Base-by-base conservation (phyloP, 2,797 vertebrate species). In the Onychomys torridus region DNA sequence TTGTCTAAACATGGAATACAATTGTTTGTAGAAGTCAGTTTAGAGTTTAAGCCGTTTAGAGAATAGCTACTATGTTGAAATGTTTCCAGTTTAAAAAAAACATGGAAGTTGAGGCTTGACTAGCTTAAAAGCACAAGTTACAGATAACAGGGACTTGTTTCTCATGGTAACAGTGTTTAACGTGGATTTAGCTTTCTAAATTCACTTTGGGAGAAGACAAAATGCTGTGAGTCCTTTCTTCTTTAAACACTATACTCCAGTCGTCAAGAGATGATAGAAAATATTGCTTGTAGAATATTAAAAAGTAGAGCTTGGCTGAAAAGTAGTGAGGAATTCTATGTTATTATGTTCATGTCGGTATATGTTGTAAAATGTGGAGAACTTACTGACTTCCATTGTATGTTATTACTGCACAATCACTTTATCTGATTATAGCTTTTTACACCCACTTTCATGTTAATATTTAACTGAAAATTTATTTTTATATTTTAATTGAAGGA, bases 91-190 rank as follows among this genome's bases (percentile, higher is more conserved):
- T 91, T 76, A 34, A 90, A 40, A 63, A 32, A 12, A 0, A 65
- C 63, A 11, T 76, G 34, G 90, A 96, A 96, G 61, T 63, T 96
- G 34, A 81, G 82, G 52, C 29, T 84, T 95, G 49, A 61, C 37
- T 76, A 94, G 87, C 34, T 19, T 10, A 92, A 32, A 91, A 90
- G 63, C 75, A 13, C 75, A 76, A 76, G 49, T 90, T 96, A 52
- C 75, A 92, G 86, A 73, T 94, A 89, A 59, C 57, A 94, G 83
- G 16, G 76, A n/a, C 78, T 90, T 94, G 71, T 65, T 93, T 94
- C 96, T 63, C 29, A 29, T 76, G 32, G 77, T 87, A 89, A 43
- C 6, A 57, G 91, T 93, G 14, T 59, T 93, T 95, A 82, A 52
- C 52, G 40, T 52, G 75, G 40, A 55, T 94, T 92, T 87, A 94